Conservation (phyloP, 2,797 vertebrate species). For the Cygnus olor region DNA sequence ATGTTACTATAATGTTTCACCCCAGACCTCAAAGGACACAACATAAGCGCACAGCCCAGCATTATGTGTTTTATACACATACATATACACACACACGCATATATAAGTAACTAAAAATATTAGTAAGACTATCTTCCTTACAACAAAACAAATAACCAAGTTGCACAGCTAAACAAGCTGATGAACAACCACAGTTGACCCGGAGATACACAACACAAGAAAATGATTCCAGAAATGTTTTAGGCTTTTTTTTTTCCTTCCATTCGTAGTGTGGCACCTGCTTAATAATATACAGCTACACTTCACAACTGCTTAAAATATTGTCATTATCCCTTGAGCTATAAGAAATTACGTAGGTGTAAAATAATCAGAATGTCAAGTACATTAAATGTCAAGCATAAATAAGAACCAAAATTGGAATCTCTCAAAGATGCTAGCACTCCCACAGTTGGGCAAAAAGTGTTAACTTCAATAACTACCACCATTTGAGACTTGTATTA, state of each 20-base stretch:
- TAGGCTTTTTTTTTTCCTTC: background rate
- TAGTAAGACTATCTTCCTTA: background rate
- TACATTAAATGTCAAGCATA: constrained; percentile 67
- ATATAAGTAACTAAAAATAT: background rate
- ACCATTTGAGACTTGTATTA: constrained; percentile 29
- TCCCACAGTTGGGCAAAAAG: constrained; percentile 58
- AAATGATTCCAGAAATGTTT: background rate
- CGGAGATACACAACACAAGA: background rate
- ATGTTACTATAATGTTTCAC: background rate
- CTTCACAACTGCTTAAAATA: constrained; percentile 59
- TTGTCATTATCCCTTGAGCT: constrained; percentile 47
- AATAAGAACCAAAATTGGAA: constrained; percentile 63
- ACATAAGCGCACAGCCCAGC: background rate
- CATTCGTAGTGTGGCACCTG: background rate
- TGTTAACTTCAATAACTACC: constrained; percentile 42
- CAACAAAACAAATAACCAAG: background rate
- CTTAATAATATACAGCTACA: constrained; percentile 5
- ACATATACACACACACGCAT: background rate
- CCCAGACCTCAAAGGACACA: background rate
- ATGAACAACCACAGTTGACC: background rate
- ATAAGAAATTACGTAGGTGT: constrained; percentile 63
- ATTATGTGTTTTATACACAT: background rate
- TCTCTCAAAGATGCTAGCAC: constrained; percentile 43
- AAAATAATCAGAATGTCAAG: constrained; percentile 65
- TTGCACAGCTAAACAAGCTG: background rate